Conservation (phyloP, 2,888 invertebrate species). For the Trichopoda pennipes region DNA sequence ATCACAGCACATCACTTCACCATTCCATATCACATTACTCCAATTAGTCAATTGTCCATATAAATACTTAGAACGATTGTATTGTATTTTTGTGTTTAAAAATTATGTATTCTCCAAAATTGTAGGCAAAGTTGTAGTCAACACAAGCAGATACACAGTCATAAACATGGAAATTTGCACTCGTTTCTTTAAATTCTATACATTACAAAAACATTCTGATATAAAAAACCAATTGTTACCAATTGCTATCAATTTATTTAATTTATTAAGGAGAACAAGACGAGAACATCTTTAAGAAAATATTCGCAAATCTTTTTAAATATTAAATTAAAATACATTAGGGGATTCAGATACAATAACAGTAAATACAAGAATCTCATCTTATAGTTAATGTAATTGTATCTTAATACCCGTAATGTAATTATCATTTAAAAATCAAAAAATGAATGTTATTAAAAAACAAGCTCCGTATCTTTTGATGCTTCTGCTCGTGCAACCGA, state of each 20-base stretch:
- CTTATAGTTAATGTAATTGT: too few relatives aligned
- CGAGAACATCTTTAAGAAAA: neutral
- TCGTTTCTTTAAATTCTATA: conserved; percentile 13
- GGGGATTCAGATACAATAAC: too few relatives aligned
- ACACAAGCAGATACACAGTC: neutral
- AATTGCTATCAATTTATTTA: conserved; percentile 66
- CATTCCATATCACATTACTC: conserved; percentile 26
- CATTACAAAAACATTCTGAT: conserved; percentile 32
- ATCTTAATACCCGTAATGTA: too few relatives aligned
- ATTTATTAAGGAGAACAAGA: conserved; percentile 26
- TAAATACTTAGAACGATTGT: conserved; percentile 17
- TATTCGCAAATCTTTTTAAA: too few relatives aligned
- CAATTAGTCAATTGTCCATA: conserved; percentile 31
- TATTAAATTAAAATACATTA: too few relatives aligned
- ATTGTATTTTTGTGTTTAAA: neutral
- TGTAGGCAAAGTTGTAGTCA: conserved; percentile 26
- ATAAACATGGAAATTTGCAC: conserved; percentile 6
- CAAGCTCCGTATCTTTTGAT: too few relatives aligned
- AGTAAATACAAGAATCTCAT: too few relatives aligned
- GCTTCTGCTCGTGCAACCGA: too few relatives aligned
- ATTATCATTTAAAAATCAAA: too few relatives aligned
- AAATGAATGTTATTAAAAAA: too few relatives aligned
- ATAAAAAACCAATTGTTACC: conserved; percentile 61
- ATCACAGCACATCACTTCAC: conserved; percentile 11
- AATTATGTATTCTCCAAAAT: conserved; percentile 36